Evolutionary conservation across 1,140 invertebrate genomes (phyloP).

Genomic region (Bombus balteatus): DNA sequence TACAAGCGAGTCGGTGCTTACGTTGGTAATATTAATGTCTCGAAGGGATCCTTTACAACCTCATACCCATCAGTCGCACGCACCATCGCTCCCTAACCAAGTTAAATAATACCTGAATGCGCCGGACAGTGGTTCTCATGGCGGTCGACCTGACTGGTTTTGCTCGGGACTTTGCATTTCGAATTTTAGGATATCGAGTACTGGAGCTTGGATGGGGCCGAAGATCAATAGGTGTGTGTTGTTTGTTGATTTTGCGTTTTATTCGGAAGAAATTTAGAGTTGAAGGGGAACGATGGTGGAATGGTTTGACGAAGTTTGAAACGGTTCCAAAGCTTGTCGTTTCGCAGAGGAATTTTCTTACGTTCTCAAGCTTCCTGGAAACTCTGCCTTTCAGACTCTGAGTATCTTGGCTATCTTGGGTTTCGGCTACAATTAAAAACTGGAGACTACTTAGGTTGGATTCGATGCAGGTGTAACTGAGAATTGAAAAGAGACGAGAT

Average conservation of each 20-base stretch:
- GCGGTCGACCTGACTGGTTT: neutral
- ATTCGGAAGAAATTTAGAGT: neutral
- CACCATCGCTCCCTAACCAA: constrained; percentile 74
- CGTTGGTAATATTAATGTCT: constrained; percentile 78
- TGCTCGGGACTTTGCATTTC: neutral
- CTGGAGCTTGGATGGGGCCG: too few species aligned
- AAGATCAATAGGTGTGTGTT: too few species aligned
- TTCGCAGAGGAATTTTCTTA: too few species aligned
- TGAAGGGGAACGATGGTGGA: neutral
- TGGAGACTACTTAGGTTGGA: fast-evolving
- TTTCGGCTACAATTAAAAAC: neutral
- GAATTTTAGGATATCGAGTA: neutral
- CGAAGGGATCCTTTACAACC: constrained; percentile 76
- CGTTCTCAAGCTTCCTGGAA: neutral
- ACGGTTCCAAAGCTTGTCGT: neutral
- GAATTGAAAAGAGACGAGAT: neutral
- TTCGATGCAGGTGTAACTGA: neutral
- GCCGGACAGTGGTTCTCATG: constrained; percentile 64
- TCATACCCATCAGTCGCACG: constrained; percentile 76
- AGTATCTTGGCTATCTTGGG: neutral
- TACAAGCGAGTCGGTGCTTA: constrained; percentile 73
- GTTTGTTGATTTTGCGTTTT: neutral
- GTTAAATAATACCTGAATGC: constrained; percentile 75
- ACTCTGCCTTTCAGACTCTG: neutral
- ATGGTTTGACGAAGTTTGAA: neutral